Evolutionary conservation across 2,113 vertebrate species (phyloP).

Genomic region (Pedetes capensis): DNA sequence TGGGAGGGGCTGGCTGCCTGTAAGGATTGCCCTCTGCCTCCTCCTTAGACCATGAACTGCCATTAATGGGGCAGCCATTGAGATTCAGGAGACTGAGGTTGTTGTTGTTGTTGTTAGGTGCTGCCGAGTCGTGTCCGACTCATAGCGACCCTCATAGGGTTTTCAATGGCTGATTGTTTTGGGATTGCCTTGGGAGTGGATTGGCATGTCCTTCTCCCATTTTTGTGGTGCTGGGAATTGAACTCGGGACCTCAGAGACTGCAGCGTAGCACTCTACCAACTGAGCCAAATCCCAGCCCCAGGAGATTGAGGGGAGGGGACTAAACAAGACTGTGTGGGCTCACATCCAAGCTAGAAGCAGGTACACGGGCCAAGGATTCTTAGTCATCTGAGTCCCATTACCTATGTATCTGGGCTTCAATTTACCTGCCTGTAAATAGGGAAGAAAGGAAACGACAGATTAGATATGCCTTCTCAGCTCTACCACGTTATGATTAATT

Average conservation of each 20-base stretch:
- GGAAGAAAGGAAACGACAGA: not conserved
- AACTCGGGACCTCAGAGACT: too few relatives aligned
- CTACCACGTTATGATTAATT: not conserved
- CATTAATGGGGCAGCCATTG: not conserved
- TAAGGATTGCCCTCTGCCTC: not conserved
- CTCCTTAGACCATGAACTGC: not conserved
- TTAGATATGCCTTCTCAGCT: not conserved
- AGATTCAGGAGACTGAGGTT: not conserved
- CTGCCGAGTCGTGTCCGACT: too few relatives aligned
- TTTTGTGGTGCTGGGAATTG: too few relatives aligned
- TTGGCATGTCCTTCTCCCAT: too few relatives aligned
- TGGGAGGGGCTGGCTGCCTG: not conserved
- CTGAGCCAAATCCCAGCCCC: too few relatives aligned
- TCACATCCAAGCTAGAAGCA: not conserved
- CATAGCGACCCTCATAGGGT: too few relatives aligned
- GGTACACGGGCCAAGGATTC: not conserved
- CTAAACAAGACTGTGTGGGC: not conserved
- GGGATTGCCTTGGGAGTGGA: too few relatives aligned
- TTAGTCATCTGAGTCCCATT: not conserved
- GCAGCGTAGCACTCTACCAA: too few relatives aligned
- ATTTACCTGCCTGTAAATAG: not conserved
- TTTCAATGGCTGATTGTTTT: too few relatives aligned
- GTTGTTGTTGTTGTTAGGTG: too few relatives aligned
- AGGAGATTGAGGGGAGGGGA: too few relatives aligned
- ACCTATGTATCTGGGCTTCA: not conserved